phyloP scores from a whole-genome alignment of 92 coral and sea anemone species.

The Parazoanthus swiftii region DNA sequence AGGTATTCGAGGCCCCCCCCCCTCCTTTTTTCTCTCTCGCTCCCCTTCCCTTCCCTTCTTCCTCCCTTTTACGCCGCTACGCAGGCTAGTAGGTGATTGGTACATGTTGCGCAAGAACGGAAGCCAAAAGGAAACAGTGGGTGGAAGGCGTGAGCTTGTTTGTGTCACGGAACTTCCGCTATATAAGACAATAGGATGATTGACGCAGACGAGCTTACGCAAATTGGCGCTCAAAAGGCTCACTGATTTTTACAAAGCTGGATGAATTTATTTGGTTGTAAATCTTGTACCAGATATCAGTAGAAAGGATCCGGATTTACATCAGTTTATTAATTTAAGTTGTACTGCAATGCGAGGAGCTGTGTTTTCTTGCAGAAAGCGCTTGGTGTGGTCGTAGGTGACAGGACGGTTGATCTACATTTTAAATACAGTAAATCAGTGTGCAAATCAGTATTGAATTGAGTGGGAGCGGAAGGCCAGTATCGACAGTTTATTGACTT shows the following conservation, averaged over 20 bases:
- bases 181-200: slow-evolving; percentile 4
- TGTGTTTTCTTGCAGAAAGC: background rate
- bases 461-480: background rate
- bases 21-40: too few relatives aligned
- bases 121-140: too few relatives aligned
- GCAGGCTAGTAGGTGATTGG: too few relatives aligned
- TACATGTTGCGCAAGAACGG: too few relatives aligned
- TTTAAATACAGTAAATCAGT: background rate
- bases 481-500: slow-evolving; percentile 2
- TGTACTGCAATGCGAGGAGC: background rate
- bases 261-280: background rate
- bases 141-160: slow-evolving; percentile 20
- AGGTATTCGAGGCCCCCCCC: too few relatives aligned
- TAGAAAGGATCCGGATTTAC: background rate
- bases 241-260: background rate
- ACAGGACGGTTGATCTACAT: background rate
- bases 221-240: slow-evolving; percentile 12
- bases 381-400: background rate
- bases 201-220: slow-evolving; percentile 1
- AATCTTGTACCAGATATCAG: background rate
- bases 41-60: too few relatives aligned
- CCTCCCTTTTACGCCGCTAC: too few relatives aligned
- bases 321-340: background rate
- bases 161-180: slow-evolving; percentile 13
- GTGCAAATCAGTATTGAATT: background rate